These are phyloP conservation scores for Papilio gigon DNA, from an alignment of 2,888 invertebrate species.

Conservation along the genomic window DNA sequence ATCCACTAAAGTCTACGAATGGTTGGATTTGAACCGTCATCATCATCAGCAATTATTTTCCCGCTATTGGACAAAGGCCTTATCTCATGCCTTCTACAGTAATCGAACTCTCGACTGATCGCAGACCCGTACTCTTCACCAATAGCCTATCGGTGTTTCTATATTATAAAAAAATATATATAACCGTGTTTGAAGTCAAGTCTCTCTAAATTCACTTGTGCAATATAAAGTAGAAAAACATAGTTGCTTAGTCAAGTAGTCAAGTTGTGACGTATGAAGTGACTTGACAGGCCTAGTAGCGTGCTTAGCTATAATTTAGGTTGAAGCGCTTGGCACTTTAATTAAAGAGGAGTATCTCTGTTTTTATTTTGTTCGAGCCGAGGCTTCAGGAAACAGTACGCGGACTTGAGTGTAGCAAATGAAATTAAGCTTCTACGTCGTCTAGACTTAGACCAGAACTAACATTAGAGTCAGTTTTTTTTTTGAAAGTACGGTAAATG, in stretches of 20 bases:
- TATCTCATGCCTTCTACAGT: too few relatives aligned
- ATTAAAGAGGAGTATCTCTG: conserved; percentile 24
- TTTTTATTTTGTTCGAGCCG: conserved; percentile 19
- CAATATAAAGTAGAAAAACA: conserved; percentile 10
- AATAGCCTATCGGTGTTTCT: too few relatives aligned
- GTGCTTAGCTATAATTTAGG: conserved; percentile 27
- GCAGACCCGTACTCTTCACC: too few relatives aligned
- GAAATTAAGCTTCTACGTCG: conserved; percentile 5
- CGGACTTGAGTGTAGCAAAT: conserved; percentile 5
- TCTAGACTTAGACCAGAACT: background rate
- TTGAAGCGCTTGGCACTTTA: conserved; percentile 28
- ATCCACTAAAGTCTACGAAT: too few relatives aligned
- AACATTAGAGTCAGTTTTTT: too few relatives aligned
- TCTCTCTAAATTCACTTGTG: background rate
- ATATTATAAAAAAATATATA: too few relatives aligned
- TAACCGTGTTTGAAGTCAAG: too few relatives aligned
- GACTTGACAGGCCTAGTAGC: conserved; percentile 19
- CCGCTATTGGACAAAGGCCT: too few relatives aligned
- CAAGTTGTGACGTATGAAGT: conserved; percentile 12
- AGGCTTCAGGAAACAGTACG: conserved; percentile 6
- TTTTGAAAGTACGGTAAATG: too few relatives aligned
- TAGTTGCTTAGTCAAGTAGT: conserved; percentile 1
- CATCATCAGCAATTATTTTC: too few relatives aligned
- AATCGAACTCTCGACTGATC: too few relatives aligned
- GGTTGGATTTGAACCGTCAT: too few relatives aligned